Evolutionary conservation across 1,140 invertebrate genomes (phyloP), one percentile per base, ranked within the genome.

Genomic region (Bombus sylvicola): DNA sequence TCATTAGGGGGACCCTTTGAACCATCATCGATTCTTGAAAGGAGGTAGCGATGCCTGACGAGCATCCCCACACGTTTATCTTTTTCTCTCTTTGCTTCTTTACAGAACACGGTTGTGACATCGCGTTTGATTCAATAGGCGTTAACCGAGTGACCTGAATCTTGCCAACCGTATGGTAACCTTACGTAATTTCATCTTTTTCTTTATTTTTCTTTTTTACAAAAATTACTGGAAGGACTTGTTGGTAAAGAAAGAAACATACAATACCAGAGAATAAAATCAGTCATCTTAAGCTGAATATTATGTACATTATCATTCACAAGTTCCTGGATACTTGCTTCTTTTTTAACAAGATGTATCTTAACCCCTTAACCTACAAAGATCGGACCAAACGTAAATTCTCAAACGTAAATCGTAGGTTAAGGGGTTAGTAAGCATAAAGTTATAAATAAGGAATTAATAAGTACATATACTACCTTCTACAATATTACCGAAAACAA

Each of bases 91-190:
- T 15, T 59, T 62, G 10, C n/a, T 66, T 76, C 31, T 75, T 43
- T 75, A 37, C 37, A n/a, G 39, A 57, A n/a, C 39, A 31, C 37
- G 28, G 13, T 37, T 71, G 15, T 31, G 64, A 57, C n/a, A 62
- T 43, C 71, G 66, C 78, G 31, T 84, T 84, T 79, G 64, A 79
- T 78, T 84, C 75, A 57, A 79, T 84, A 59, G 74, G 64, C 47
- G 64, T 78, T 71, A 78, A 83, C 75, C 47, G 82, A 78, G 37
- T 78, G 75, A 83, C 75, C 75, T 31, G 47, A 69, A 83, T 83
- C 39, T 57, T 53, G n/a, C 1, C 47, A 18, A 39, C 43, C 37
- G 28, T 73, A 43, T 25, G 43, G n/a, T 53, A 47, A 22, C n/a
- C 22, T 83, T 76, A 31, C 22, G 22, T 77, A 78, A 77, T 69